phyloP scores from a whole-genome alignment of 2,797 vertebrate genomes.

The Thalassophryne amazonica region DNA sequence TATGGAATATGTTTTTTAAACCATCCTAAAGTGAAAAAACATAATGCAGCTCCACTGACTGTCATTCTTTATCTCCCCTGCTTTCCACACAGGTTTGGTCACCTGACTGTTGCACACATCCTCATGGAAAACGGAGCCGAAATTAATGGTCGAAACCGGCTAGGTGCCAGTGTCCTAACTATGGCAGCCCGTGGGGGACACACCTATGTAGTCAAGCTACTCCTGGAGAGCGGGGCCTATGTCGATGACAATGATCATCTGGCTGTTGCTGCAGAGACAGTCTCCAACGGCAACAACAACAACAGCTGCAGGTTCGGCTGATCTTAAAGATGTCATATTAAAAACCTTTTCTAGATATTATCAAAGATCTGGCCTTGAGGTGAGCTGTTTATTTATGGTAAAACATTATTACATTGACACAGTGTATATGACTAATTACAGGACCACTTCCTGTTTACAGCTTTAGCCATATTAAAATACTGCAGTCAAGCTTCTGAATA shows the following conservation, averaged over 20 bases:
- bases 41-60: no score
- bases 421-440: no score
- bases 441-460: no score
- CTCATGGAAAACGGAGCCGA: slow-evolving; percentile 94
- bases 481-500: no score
- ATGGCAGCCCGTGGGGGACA: slow-evolving; percentile 92
- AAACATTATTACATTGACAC: no score
- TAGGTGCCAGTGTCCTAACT: slow-evolving; percentile 90
- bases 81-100: slow-evolving; percentile 82
- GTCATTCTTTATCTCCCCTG: neutral
- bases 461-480: no score
- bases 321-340: neutral
- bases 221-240: slow-evolving; percentile 88
- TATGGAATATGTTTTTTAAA: neutral
- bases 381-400: no score
- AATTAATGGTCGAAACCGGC: slow-evolving; percentile 89
- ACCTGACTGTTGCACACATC: slow-evolving; percentile 86
- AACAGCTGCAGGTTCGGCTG: slow-evolving; percentile 64
- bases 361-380: neutral
- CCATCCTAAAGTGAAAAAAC: neutral
- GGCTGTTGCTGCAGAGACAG: slow-evolving; percentile 63
- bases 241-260: slow-evolving; percentile 86
- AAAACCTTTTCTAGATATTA: neutral
- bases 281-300: slow-evolving; percentile 74
- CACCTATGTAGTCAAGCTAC: slow-evolving; percentile 84